phyloP scores from a whole-genome alignment of 2,113 vertebrate species.

The Anoplopoma fimbria region DNA sequence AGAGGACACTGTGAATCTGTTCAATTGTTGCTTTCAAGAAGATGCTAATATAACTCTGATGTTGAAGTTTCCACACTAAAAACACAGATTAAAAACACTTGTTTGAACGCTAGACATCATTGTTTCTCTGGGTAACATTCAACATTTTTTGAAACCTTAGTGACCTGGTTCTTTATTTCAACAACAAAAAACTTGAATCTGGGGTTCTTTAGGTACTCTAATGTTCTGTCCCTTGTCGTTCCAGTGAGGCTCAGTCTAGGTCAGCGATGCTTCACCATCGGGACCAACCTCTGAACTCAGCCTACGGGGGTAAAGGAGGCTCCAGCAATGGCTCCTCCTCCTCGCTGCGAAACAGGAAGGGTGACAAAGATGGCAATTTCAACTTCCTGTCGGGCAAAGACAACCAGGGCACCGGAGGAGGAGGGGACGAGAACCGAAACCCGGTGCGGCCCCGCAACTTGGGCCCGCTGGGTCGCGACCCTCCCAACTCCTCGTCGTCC shows the following conservation, averaged over 20 bases:
- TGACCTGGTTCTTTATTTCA: neutral
- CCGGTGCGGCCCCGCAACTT: constrained; percentile 73
- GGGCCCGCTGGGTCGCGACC: constrained; percentile 69
- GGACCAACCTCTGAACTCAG: constrained; percentile 74
- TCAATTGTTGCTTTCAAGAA: no score
- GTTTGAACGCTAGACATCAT: no score
- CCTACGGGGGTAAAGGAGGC: constrained; percentile 48
- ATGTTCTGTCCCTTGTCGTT: constrained; percentile 35
- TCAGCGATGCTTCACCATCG: constrained; percentile 85
- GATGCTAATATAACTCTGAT: no score
- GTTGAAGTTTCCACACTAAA: no score
- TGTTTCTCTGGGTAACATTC: neutral
- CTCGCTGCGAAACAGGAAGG: constrained; percentile 71
- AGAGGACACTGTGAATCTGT: no score
- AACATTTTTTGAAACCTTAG: neutral
- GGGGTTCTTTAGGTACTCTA: neutral
- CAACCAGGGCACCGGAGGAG: constrained; percentile 10
- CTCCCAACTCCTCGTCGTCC: neutral
- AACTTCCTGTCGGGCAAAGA: constrained; percentile 88
- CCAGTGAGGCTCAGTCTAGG: constrained; percentile 78
- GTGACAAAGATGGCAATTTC: constrained; percentile 91
- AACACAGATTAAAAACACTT: no score
- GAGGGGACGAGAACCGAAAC: constrained; percentile 90
- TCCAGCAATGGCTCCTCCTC: constrained; percentile 37
- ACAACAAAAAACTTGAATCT: neutral